Evolutionary conservation across 2,113 vertebrate species (phyloP).

Genomic region (Crotalus helleri): DNA sequence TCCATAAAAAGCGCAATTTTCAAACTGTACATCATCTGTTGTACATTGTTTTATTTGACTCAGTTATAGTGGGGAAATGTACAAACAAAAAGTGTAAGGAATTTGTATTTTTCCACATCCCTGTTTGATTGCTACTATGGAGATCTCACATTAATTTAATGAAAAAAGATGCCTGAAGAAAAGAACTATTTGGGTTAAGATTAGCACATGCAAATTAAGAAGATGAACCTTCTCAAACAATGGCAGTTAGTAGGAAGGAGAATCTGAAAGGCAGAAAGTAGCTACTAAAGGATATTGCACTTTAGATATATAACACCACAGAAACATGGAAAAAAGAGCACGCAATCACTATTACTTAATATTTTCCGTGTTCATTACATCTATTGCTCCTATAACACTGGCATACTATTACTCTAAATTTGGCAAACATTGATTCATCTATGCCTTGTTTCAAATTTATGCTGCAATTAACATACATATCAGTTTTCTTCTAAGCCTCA

Average conservation of each 20-base stretch:
- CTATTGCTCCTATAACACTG: constrained; percentile 21
- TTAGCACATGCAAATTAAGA: neutral
- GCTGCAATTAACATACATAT: constrained; percentile 35
- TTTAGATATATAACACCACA: neutral
- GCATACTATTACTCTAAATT: constrained; percentile 23
- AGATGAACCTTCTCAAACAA: neutral
- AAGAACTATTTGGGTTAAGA: neutral
- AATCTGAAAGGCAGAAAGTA: neutral
- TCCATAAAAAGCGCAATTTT: neutral
- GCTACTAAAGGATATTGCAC: neutral
- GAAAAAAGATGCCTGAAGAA: constrained; percentile 27
- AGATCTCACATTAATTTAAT: neutral
- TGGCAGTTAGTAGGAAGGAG: neutral
- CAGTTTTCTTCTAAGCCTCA: constrained; percentile 32
- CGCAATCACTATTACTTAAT: neutral
- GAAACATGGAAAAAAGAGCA: neutral
- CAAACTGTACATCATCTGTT: neutral
- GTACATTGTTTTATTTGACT: neutral
- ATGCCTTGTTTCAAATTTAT: constrained; percentile 6
- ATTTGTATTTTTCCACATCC: neutral
- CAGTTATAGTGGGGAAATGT: neutral
- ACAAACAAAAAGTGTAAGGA: neutral
- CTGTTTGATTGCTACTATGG: neutral
- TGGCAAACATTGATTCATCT: constrained; percentile 29
- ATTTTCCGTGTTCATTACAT: constrained; percentile 17